These are phyloP conservation scores for Chrysolina haemoptera DNA, from an alignment of 2,888 invertebrate genomes.

Conservation along the genomic window DNA sequence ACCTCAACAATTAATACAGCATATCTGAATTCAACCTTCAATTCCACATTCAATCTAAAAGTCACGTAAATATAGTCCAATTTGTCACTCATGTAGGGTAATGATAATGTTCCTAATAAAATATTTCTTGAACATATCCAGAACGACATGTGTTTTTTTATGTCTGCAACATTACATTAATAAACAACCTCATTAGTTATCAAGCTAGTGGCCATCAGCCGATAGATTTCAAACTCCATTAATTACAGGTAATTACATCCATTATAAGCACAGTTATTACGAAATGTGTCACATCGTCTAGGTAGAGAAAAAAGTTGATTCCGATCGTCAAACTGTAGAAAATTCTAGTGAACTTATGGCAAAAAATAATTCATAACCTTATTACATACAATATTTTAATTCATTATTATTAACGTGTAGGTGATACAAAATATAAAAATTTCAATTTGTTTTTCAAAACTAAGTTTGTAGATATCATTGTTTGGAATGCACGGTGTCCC, in stretches of 20 bases:
- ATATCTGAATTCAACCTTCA: too few species aligned
- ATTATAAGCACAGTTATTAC: constrained; percentile 37
- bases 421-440: too few species aligned
- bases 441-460: too few species aligned
- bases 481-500: too few species aligned
- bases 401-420: too few species aligned
- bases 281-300: constrained; percentile 33
- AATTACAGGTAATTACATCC: constrained; percentile 37
- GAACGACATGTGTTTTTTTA: constrained; percentile 36
- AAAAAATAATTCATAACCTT: too few species aligned
- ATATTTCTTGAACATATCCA: constrained; percentile 31
- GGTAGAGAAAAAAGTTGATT: constrained; percentile 32
- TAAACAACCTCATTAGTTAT: constrained; percentile 36
- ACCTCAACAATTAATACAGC: too few species aligned
- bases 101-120: constrained; percentile 12
- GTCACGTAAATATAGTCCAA: constrained; percentile 3
- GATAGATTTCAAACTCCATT: constrained; percentile 35
- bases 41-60: neutral
- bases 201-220: constrained; percentile 17
- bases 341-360: neutral
- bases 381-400: too few species aligned
- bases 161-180: constrained; percentile 24
- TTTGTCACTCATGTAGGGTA: constrained; percentile 13
- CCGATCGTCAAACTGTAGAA: neutral
- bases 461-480: too few species aligned